Percentiles rank a stretch among this genome's conserved stretches.
Conservation (phyloP, 2,113 vertebrate species). For the Solenodon paradoxus region DNA sequence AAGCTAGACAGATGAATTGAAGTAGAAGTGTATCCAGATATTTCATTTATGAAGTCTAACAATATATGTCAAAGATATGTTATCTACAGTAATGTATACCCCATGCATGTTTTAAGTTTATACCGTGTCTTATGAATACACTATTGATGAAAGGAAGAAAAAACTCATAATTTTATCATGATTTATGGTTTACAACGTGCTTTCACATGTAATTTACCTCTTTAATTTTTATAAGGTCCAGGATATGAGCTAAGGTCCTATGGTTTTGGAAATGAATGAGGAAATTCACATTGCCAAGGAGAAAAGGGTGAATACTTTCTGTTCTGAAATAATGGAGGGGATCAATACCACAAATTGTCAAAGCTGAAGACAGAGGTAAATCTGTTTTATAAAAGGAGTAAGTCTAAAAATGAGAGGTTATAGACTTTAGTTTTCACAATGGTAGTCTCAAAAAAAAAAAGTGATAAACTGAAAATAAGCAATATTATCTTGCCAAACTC, state of each 20-base stretch:
- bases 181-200: neutral
- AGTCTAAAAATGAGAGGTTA: neutral
- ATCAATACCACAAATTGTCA: neutral
- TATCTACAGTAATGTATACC: neutral
- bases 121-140: neutral
- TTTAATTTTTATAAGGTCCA: constrained; percentile 19
- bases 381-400: neutral
- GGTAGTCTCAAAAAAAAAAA: neutral
- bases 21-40: neutral
- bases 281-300: neutral
- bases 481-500: neutral
- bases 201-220: constrained; percentile 29
- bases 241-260: neutral
- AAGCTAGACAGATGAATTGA: constrained; percentile 13
- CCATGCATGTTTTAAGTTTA: neutral
- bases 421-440: neutral
- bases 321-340: neutral
- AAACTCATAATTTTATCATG: constrained; percentile 12
- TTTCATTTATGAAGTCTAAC: constrained; percentile 29
- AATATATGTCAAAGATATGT: neutral
- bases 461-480: neutral
- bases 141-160: neutral
- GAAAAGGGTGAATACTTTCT: neutral
- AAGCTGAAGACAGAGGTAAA: neutral
- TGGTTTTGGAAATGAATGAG: neutral